A percentile compares a stretch with the other conserved stretches of the same genome.
phyloP scores from a whole-genome alignment of 2,888 invertebrate species.

The Drosophila pseudotakahashii region DNA sequence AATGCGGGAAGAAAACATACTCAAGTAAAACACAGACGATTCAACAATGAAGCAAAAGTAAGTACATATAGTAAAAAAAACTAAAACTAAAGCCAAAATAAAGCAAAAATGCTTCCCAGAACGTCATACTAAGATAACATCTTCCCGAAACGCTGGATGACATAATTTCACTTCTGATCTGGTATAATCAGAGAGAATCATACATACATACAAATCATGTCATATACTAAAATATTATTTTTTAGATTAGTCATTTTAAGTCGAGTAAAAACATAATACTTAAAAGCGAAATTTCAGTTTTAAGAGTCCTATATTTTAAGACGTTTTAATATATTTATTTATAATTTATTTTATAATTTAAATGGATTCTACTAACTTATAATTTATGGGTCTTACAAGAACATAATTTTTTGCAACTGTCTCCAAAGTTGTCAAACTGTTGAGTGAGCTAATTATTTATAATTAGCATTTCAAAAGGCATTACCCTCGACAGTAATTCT shows the following conservation, averaged over 20 bases:
- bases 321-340: too few species aligned
- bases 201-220: too few species aligned
- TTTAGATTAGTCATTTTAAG: background rate
- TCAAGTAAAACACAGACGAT: background rate
- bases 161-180: background rate
- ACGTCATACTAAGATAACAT: too few species aligned
- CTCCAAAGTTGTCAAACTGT: background rate
- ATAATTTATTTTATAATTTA: background rate
- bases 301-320: too few species aligned
- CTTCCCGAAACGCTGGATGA: background rate
- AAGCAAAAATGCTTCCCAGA: too few species aligned
- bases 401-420: background rate
- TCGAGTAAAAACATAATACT: too few species aligned
- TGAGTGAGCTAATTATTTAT: conserved; percentile 1
- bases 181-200: background rate
- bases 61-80: conserved; percentile 4
- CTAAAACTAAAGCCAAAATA: background rate
- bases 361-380: background rate
- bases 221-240: background rate
- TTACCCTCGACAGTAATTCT: background rate
- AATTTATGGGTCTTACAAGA: background rate
- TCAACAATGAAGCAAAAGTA: background rate
- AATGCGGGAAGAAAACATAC: conserved; percentile 10
- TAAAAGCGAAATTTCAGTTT: too few species aligned
- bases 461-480: background rate